Conservation (phyloP, 2,888 invertebrate genomes). For the Rosalia funebris region DNA sequence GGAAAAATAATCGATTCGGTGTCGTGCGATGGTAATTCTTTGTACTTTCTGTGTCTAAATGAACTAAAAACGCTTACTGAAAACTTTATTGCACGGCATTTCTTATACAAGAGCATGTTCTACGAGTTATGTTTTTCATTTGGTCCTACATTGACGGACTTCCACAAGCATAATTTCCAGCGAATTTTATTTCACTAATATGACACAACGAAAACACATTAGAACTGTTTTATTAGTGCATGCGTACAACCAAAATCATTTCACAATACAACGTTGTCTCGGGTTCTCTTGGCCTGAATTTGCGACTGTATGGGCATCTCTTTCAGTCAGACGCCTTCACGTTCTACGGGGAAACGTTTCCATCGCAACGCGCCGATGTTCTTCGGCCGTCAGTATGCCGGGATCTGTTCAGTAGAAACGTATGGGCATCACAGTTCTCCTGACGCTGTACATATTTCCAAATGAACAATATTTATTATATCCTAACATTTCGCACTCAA, state of each 20-base stretch:
- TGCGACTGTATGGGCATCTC: conserved; percentile 29
- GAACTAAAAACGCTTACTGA: no score
- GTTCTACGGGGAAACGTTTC: conserved; percentile 39
- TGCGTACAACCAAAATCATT: conserved; percentile 12
- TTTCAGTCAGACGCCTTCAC: conserved; percentile 35
- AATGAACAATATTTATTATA: not conserved
- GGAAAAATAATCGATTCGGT: no score
- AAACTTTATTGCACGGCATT: no score
- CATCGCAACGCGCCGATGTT: conserved; percentile 43
- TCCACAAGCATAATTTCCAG: no score
- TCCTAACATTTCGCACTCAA: conserved; percentile 2
- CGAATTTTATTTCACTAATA: no score
- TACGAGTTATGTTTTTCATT: no score
- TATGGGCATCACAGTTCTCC: conserved; percentile 12
- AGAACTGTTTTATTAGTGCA: no score
- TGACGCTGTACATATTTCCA: conserved; percentile 7
- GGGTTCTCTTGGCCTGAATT: conserved; percentile 5
- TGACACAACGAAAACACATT: no score
- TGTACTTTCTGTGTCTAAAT: no score
- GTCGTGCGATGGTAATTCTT: no score
- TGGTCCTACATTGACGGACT: no score
- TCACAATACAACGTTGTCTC: conserved; percentile 5
- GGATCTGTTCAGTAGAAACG: conserved; percentile 28
- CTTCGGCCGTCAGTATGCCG: conserved; percentile 26
- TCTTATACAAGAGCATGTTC: no score